phyloP scores from a whole-genome alignment of 2,888 invertebrate genomes.

The Microchrysa polita region DNA sequence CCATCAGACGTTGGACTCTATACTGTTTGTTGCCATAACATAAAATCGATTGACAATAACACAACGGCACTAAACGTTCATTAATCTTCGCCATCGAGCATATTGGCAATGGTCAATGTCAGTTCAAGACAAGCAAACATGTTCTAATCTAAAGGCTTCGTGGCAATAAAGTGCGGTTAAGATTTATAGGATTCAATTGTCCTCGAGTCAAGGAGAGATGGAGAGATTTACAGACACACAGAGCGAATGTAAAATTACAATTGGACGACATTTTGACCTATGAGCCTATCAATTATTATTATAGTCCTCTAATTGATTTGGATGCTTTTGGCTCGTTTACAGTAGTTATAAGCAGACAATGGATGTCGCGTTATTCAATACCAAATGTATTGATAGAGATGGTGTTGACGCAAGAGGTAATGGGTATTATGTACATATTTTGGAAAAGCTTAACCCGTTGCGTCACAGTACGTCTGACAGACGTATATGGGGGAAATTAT shows the following conservation, averaged over 20 bases:
- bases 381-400: no score
- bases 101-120: slow-evolving; percentile 44
- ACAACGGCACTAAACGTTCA: slow-evolving; percentile 39
- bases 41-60: slow-evolving; percentile 43
- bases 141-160: slow-evolving; percentile 30
- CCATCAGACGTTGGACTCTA: neutral
- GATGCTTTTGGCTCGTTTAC: neutral
- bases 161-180: slow-evolving; percentile 38
- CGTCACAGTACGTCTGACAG: no score
- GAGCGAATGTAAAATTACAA: slow-evolving; percentile 42
- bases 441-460: no score
- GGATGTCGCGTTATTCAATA: no score
- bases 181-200: slow-evolving; percentile 42
- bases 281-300: slow-evolving; percentile 31
- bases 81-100: slow-evolving; percentile 34
- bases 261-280: slow-evolving; percentile 23
- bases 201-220: slow-evolving; percentile 26
- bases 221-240: no score
- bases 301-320: slow-evolving; percentile 32
- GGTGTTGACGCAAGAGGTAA: no score
- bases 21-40: slow-evolving; percentile 41
- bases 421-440: no score
- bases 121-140: slow-evolving; percentile 14
- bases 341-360: no score
- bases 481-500: no score